These are phyloP conservation scores for Spondyliosoma cantharus DNA, from an alignment of 2,797 vertebrate species.

Conservation along the genomic window DNA sequence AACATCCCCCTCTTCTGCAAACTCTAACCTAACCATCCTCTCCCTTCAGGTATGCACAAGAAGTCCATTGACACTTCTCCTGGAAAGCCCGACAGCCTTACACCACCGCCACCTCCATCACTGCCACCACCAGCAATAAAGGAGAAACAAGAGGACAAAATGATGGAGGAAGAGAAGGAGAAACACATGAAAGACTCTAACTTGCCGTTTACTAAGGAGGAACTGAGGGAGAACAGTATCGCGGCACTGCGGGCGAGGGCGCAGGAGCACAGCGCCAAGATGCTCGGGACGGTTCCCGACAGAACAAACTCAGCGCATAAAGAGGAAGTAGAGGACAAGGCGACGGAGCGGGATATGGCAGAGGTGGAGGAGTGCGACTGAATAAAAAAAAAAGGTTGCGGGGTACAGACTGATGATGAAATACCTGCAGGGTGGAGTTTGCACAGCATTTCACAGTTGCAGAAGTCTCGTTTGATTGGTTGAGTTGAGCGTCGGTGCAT, in stretches of 20 bases:
- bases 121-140: constrained; percentile 77
- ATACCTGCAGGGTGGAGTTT: constrained; percentile 6
- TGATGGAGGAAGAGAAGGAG: constrained; percentile 80
- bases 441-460: constrained; percentile 5
- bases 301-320: constrained; percentile 45
- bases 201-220: constrained; percentile 91
- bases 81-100: constrained; percentile 87
- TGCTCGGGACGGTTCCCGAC: constrained; percentile 88
- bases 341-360: constrained; percentile 34
- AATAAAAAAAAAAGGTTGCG: constrained; percentile 3
- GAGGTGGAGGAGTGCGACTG: constrained; percentile 59
- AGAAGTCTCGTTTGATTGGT: neutral
- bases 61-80: constrained; percentile 93
- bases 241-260: constrained; percentile 95
- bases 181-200: constrained; percentile 80
- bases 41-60: constrained; percentile 98
- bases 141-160: constrained; percentile 84
- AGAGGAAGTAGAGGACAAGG: constrained; percentile 53
- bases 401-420: constrained; percentile 23
- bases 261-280: constrained; percentile 97
- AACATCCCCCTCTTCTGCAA: constrained; percentile 83
- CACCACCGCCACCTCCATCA: constrained; percentile 82
- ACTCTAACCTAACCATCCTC: constrained; percentile 86
- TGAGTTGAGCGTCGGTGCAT: neutral
- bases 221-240: constrained; percentile 98